These are phyloP conservation scores for Agrotis segetum DNA, from an alignment of 2,888 invertebrate genomes.

Conservation along the genomic window DNA sequence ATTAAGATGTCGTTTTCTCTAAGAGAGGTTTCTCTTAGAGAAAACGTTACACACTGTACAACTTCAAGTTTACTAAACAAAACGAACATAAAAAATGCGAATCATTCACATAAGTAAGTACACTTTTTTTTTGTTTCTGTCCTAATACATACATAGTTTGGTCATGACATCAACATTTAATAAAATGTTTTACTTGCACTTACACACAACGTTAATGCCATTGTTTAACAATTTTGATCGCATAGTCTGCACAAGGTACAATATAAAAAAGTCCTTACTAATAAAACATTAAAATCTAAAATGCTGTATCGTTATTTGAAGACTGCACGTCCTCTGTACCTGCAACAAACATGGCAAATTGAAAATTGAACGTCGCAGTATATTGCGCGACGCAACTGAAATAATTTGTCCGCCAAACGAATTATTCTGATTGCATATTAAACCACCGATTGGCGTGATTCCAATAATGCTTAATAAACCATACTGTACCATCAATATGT, in stretches of 20 bases:
- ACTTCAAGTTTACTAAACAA: not conserved
- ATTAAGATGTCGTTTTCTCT: too few species aligned
- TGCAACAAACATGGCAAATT: conserved; percentile 64
- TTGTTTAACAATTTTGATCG: not conserved
- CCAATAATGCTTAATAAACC: conserved; percentile 72
- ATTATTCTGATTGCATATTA: conserved; percentile 74
- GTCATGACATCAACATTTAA: conserved; percentile 14
- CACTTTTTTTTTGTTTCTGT: not conserved
- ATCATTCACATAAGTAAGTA: not conserved
- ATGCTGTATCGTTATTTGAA: conserved; percentile 48
- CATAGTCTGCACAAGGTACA: not conserved
- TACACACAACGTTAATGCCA: not conserved
- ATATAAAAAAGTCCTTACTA: not conserved
- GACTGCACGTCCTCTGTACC: conserved; percentile 37
- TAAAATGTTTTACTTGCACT: not conserved
- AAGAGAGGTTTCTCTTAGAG: too few species aligned
- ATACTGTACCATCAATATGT: conserved; percentile 66
- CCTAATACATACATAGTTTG: not conserved
- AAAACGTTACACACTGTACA: too few species aligned
- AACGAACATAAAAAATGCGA: not conserved
- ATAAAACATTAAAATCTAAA: conserved; percentile 38
- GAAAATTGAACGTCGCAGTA: conserved; percentile 54
- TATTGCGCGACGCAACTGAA: conserved; percentile 54
- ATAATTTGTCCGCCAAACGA: conserved; percentile 65
- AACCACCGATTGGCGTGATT: conserved; percentile 67